Evolutionary conservation across 2,797 vertebrate species (phyloP).

Genomic region (Poeciliopsis paucimaculata): DNA sequence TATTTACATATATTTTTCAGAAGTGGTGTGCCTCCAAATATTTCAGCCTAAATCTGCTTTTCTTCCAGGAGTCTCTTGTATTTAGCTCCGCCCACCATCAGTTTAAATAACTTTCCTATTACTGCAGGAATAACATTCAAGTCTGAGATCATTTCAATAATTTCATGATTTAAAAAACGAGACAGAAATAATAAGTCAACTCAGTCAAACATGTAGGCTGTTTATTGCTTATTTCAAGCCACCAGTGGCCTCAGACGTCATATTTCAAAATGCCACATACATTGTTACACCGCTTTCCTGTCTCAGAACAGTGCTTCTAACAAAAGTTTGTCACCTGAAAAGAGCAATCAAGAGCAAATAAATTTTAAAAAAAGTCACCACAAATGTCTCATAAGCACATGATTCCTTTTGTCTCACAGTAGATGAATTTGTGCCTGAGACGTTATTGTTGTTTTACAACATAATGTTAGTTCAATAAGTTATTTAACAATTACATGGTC

Average conservation of each 20-base stretch:
- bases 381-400: slow-evolving; percentile 43
- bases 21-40: background rate
- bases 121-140: background rate
- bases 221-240: slow-evolving; percentile 81
- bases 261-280: slow-evolving; percentile 65
- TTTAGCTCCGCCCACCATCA: background rate
- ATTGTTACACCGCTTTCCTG: slow-evolving; percentile 52
- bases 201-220: slow-evolving; percentile 48
- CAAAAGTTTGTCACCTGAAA: slow-evolving; percentile 38
- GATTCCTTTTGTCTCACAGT: slow-evolving; percentile 49
- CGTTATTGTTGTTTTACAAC: slow-evolving; percentile 14
- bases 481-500: slow-evolving; percentile 69
- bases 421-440: slow-evolving; percentile 68
- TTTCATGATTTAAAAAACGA: background rate
- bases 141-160: background rate
- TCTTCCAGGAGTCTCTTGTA: background rate
- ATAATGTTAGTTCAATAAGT: slow-evolving; percentile 35
- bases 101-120: no score
- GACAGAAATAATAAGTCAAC: slow-evolving; percentile 4
- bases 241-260: slow-evolving; percentile 71
- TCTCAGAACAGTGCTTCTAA: slow-evolving; percentile 41
- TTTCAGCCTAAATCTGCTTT: background rate
- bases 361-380: slow-evolving; percentile 52
- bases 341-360: slow-evolving; percentile 52
- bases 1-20: background rate